Percentiles rank a stretch among this genome's conserved stretches.
Evolutionary conservation across 2,797 vertebrate species (phyloP).

Genomic region (Enteromius treurensis): DNA sequence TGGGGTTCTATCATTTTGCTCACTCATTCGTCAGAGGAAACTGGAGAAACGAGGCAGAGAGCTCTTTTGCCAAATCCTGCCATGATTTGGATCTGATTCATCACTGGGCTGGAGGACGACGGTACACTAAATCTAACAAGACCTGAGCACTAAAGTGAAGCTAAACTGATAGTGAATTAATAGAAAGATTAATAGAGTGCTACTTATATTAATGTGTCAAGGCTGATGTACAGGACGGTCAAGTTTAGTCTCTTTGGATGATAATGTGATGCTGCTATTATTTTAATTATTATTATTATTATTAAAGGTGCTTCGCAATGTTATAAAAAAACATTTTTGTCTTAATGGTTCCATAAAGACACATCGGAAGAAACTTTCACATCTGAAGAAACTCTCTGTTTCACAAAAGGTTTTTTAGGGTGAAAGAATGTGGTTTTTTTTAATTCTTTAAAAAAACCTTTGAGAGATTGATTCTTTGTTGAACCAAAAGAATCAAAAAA

Average conservation of each 20-base stretch:
- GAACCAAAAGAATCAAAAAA: too few relatives aligned
- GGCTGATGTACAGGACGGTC: neutral
- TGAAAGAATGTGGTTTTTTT: too few relatives aligned
- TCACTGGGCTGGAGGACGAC: conserved; percentile 82
- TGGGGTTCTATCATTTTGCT: conserved; percentile 86
- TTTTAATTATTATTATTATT: too few relatives aligned
- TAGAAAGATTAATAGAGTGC: neutral
- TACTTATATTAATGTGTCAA: neutral
- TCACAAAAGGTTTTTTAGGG: too few relatives aligned
- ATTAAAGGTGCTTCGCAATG: too few relatives aligned
- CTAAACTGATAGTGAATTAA: neutral
- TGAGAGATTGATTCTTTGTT: too few relatives aligned
- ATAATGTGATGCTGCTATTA: neutral
- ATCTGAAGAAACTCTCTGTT: too few relatives aligned
- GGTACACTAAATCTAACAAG: conserved; percentile 65
- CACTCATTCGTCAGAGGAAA: conserved; percentile 88
- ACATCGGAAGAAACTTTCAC: too few relatives aligned
- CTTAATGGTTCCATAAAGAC: too few relatives aligned
- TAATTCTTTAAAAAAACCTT: too few relatives aligned
- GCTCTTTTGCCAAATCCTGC: conserved; percentile 85
- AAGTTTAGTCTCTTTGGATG: neutral
- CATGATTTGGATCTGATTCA: conserved; percentile 86
- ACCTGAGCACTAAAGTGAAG: neutral
- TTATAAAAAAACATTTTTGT: too few relatives aligned
- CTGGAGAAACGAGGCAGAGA: conserved; percentile 86